Percentiles rank a stretch among this genome's conserved stretches.
phyloP scores from a whole-genome alignment of 2,113 vertebrate genomes.

The Mormyrus iriodes region DNA sequence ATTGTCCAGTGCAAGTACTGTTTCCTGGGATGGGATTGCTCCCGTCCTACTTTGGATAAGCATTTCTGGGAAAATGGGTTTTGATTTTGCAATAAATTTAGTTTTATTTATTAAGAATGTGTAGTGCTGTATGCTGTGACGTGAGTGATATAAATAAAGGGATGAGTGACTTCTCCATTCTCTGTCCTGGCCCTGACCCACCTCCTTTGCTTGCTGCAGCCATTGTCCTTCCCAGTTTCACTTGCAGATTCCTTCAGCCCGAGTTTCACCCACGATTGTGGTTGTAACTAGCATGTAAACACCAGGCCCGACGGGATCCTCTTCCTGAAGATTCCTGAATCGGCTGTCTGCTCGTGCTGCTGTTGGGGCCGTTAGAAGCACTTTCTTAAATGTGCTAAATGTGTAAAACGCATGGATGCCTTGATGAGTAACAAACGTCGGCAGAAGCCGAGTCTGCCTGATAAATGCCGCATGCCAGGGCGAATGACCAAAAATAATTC shows the following conservation, averaged over 20 bases:
- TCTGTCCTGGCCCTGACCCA: not conserved
- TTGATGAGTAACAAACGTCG: not conserved
- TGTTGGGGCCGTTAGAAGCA: not conserved
- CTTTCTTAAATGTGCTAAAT: not conserved
- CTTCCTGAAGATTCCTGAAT: not conserved
- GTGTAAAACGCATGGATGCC: not conserved
- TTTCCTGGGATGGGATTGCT: not conserved
- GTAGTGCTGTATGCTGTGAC: not conserved
- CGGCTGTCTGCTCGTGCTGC: not conserved
- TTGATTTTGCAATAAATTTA: not conserved
- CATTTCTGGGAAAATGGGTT: not conserved
- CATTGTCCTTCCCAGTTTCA: not conserved
- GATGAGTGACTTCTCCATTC: not conserved
- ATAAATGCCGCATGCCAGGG: not conserved
- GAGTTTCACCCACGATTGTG: not conserved
- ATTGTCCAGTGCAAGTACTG: not conserved
- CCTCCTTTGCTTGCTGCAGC: not conserved
- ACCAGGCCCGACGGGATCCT: not conserved
- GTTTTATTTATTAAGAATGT: not conserved
- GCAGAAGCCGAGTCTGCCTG: not conserved
- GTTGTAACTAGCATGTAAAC: not conserved
- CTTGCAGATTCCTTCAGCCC: not conserved
- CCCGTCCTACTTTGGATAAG: not conserved
- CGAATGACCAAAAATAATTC: not conserved
- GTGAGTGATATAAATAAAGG: not conserved